Evolutionary conservation across 2,797 vertebrate species (phyloP).

Genomic region (Sebastes minor): DNA sequence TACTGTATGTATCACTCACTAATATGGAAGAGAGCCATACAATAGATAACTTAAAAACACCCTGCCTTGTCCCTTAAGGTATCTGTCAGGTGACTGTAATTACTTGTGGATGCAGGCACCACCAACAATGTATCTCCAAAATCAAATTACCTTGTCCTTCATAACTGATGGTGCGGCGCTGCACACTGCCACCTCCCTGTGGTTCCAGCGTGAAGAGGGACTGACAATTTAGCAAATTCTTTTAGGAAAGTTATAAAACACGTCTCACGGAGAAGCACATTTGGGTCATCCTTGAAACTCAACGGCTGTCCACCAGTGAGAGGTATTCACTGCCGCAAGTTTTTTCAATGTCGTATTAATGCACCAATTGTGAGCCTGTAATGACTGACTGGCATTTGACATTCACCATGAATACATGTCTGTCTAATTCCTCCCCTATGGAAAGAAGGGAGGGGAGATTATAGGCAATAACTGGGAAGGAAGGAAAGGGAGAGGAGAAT

Average conservation of each 20-base stretch:
- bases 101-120: conserved; percentile 30
- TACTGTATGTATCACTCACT: background rate
- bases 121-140: conserved; percentile 32
- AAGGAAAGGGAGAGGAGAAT: conserved; percentile 24
- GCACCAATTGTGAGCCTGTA: conserved; percentile 50
- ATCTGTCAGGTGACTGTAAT: conserved; percentile 31
- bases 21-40: background rate
- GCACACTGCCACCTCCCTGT: conserved; percentile 6
- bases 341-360: conserved; percentile 42
- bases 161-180: conserved; percentile 25
- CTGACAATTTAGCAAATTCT: conserved; percentile 22
- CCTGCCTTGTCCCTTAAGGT: background rate
- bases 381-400: conserved; percentile 60
- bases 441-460: conserved; percentile 13
- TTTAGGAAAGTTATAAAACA: conserved; percentile 1
- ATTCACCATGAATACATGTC: conserved; percentile 57
- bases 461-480: conserved; percentile 7
- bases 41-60: conserved; percentile 7
- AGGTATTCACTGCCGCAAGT: conserved; percentile 16
- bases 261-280: background rate
- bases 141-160: conserved; percentile 54
- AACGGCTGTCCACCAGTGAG: background rate
- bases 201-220: background rate
- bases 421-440: conserved; percentile 36
- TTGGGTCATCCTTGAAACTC: conserved; percentile 31